Evolutionary conservation across 1,140 invertebrate genomes (phyloP), one percentile per base, ranked within the genome.

Genomic region (Carposina sasakii): DNA sequence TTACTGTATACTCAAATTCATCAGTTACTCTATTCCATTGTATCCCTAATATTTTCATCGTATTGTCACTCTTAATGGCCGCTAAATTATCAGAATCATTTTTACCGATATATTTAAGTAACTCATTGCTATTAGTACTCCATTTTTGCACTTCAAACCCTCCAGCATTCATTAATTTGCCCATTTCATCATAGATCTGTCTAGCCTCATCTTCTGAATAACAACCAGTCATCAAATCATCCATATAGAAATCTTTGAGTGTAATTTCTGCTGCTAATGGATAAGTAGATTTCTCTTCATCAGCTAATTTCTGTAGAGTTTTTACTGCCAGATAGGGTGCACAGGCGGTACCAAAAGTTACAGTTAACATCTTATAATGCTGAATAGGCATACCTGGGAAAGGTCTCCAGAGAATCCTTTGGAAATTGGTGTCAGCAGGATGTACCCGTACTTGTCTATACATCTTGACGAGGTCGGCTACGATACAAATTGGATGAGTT

Each of bases 351-450:
- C 72, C 63, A 52, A 63, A 76, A 2, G 64, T 69, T 8, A 72
- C 44, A 0, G 56, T 60, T 1, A 41, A 44, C 8, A 71, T 39
- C 30, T 48, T 10, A 37, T 59, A 76, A 8, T 57, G 37, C 17
- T 58, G 21, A 16, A 59, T 34, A 39, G 34, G 49, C 6, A 33
- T 15, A 9, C 2, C 15, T 15, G 40, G 1, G 22, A 28, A 8
- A 8, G 12, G 6, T 40, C 67, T 43, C 72, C 78, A 81, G 0
- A 78, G 41, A 24, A 85, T 74, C 26, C 63, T 40, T 51, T 81
- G 71, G n/a, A 60, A 60, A 17, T 58, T 28, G 17, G 23, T 24
- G 20, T 75, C 49, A 8, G 61, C 48, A 8, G 28, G 5, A 48
- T 57, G 24, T 4, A 82, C 46, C n/a, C 17, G 9, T 6, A 68